Base-by-base conservation (phyloP, 37 sponge, comb jelly and placozoan species). In the Geodia barretti region DNA sequence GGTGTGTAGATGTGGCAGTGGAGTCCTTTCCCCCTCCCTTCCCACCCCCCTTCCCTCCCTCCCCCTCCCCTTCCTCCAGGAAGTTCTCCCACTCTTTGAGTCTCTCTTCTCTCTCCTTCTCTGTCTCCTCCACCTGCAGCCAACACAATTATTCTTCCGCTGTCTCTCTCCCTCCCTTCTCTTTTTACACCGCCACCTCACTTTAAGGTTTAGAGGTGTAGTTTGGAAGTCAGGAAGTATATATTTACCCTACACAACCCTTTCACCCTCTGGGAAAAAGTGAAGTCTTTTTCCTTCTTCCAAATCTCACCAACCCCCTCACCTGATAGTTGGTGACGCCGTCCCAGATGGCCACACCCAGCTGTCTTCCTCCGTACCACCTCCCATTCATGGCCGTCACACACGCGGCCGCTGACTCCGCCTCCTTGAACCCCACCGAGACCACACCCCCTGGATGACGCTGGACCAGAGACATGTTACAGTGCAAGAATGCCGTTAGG, bases 371-470 rank as follows among this genome's bases (percentile, higher is more conserved):
- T 24, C 60, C 99, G 87, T 89, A 98, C 79, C 76, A 94, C 29
- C 99, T 66, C 26, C 84, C 80, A 60, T 98, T 84, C 89, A 98
- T 91, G 25, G 43, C 82, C 62, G 39, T 23, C 26, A 94, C 82
- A 72, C 93, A 92, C 66, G 65, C 33, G 39, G 94, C 98, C 61
- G 95, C 95, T 11, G 85, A 79, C 58, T 94, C 95, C 38, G 86
- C 87, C 17, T 91, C 93, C 72, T 79, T 80, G 72, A 98, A 98
- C 24, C 87, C 91, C 24, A 98, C 81, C 17, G 99, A 96, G 5
- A 81, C 91, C 25, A 98, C 89, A 74, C 99, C 99, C 24, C 96
- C 94, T 61, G 90, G 88, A 77, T 98, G 94, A 68, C 97, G 83
- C 95, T 97, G 73, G 29, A 37, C 26, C 11, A 29, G 40, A 54